Evolutionary conservation across 2,797 vertebrate genomes (phyloP), one percentile per base, ranked within the genome.

Genomic region (Cetoscarus ocellatus): DNA sequence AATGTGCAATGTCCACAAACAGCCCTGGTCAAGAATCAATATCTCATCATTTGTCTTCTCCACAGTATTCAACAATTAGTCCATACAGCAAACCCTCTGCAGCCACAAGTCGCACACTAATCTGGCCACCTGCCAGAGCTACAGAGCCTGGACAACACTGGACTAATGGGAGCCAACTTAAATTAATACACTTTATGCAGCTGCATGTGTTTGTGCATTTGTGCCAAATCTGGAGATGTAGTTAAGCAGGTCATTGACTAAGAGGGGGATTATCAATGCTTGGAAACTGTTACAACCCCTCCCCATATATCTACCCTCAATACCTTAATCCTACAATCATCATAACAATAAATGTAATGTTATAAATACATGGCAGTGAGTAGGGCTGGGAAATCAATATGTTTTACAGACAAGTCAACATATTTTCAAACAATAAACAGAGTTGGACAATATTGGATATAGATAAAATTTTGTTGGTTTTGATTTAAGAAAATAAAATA

Each of bases 201-300:
- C 64, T 82, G 75, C 38, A 11, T 71, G 55, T 68, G 58, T 77
- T 56, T 64, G 61, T 69, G 63, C 10, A 54, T 83, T 72, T 63
- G 49, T 77, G 75, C 51, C 63, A 76, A 70, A 86, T 59, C 18
- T 44, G 69, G 70, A 68, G 67, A 64, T 80, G 61, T 67, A 55
- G 63, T 79, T 79, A 91, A 91, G 82, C 86, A 84, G 87, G 91
- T 92, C 90, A 91, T 85, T 77, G 80, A 79, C 73, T 79, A 79
- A 83, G 70, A 73, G 47, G 53, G 39, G 81, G 90, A 91, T 92
- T 92, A 91, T 69, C 53, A 54, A 43, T 83, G 84, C 56, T 75
- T 61, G 52, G 47, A 72, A 64, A 80, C 68, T 77, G 65, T 80
- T 65, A 76, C 70, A 48, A 61, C 48, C 42, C 57, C 56, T 36